These are phyloP conservation scores for Yasuhikotakia modesta DNA, from an alignment of 2,797 vertebrate genomes.

Conservation along the genomic window DNA sequence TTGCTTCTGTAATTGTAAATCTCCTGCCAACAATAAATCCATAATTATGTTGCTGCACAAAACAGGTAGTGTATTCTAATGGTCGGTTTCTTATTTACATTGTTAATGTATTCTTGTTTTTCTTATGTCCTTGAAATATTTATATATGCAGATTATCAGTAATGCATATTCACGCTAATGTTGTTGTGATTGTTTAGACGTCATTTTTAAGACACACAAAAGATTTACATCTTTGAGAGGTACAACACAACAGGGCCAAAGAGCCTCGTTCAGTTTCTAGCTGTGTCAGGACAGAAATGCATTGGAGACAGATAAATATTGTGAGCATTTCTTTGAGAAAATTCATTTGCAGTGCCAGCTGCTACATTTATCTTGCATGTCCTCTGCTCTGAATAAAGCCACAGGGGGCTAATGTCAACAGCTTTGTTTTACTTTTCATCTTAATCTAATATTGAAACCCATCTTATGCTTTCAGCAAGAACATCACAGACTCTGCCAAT, in stretches of 20 bases:
- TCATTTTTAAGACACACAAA: not conserved
- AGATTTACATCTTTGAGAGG: not conserved
- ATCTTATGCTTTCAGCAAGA: constrained; percentile 36
- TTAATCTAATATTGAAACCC: constrained; percentile 54
- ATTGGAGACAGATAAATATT: constrained; percentile 48
- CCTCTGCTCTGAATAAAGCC: constrained; percentile 48
- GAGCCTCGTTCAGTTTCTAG: constrained; percentile 21
- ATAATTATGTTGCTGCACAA: not conserved
- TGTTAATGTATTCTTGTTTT: not conserved
- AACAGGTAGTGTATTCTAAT: not conserved
- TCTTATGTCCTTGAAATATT: constrained; percentile 7
- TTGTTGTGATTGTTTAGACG: not conserved
- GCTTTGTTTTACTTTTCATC: constrained; percentile 54
- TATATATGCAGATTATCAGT: constrained; percentile 8
- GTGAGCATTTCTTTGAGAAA: constrained; percentile 41
- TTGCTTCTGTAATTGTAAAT: not conserved
- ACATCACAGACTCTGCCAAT: not conserved
- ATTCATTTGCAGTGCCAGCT: constrained; percentile 54
- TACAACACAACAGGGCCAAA: constrained; percentile 5
- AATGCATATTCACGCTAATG: not conserved
- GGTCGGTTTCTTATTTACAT: not conserved
- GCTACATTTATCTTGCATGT: constrained; percentile 53
- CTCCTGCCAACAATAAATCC: not conserved
- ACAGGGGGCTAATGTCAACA: constrained; percentile 53
- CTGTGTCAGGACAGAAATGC: constrained; percentile 30